Evolutionary conservation across 2,888 invertebrate genomes (phyloP).

Genomic region (Idaea dimidiata): DNA sequence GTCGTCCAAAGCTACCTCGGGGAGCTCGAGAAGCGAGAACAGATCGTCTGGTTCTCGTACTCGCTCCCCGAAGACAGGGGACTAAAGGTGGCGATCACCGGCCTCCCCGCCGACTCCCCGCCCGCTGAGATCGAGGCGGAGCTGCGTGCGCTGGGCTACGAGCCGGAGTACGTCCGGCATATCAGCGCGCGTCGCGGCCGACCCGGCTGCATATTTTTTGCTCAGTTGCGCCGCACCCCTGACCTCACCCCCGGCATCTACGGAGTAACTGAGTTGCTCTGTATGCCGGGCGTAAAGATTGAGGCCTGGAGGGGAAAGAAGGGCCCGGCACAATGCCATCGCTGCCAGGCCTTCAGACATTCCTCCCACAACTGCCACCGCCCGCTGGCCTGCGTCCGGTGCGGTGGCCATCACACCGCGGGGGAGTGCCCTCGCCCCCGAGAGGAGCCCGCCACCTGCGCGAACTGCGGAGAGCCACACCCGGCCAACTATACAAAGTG

Average conservation of each 20-base stretch:
- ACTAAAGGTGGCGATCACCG: constrained; percentile 4
- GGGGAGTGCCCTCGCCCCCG: constrained; percentile 16
- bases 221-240: constrained; percentile 13
- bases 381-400: constrained; percentile 14
- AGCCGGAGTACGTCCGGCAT: constrained; percentile 3
- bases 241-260: constrained; percentile 21
- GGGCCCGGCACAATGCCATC: constrained; percentile 28
- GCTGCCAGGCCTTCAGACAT: constrained; percentile 30
- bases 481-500: constrained; percentile 21
- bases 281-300: constrained; percentile 25
- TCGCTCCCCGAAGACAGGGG: not conserved
- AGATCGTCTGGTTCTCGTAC: constrained; percentile 22
- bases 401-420: constrained; percentile 17
- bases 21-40: constrained; percentile 2
- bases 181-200: constrained; percentile 8
- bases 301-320: constrained; percentile 24
- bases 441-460: constrained; percentile 18
- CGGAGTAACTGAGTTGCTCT: constrained; percentile 17
- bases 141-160: not conserved
- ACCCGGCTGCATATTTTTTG: constrained; percentile 23
- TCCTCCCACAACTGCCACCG: constrained; percentile 27
- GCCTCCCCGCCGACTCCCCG: not conserved
- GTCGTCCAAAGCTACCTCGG: constrained; percentile 13
- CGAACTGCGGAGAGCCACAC: constrained; percentile 21
- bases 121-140: not conserved